Conservation (phyloP, 2,888 invertebrate species). For the Zootermopsis nevadensis region DNA sequence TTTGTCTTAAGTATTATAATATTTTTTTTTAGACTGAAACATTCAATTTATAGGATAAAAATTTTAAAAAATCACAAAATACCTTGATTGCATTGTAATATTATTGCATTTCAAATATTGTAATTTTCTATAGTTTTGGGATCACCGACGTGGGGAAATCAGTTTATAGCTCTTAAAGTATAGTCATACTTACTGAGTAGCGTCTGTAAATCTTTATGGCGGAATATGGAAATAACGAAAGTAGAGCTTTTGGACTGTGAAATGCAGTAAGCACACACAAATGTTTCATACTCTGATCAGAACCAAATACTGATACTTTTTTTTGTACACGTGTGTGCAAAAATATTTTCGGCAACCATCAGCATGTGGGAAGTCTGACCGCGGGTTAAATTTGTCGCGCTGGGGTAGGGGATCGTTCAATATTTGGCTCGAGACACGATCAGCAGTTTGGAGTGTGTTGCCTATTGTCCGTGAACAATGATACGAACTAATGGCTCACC, state of each 20-base stretch:
- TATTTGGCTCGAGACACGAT: conserved; percentile 33
- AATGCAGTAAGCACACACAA: not conserved
- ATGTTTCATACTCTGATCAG: not conserved
- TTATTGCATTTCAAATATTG: too few species aligned
- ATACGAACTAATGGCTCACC: not conserved
- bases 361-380: conserved; percentile 7
- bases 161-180: too few species aligned
- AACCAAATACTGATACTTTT: conserved; percentile 16
- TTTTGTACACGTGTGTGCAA: not conserved
- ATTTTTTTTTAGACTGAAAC: too few species aligned
- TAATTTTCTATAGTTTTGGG: too few species aligned
- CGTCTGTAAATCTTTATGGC: not conserved
- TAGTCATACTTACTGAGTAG: not conserved
- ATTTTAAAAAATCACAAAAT: too few species aligned
- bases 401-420: conserved; percentile 15
- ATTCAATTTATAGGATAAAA: too few species aligned
- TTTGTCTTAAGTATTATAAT: too few species aligned
- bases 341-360: conserved; percentile 13
- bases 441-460: conserved; percentile 26
- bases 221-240: not conserved
- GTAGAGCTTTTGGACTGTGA: not conserved
- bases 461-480: conserved; percentile 37
- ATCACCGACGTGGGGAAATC: too few species aligned
- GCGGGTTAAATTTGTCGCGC: not conserved
- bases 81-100: too few species aligned